A percentile compares a stretch with the other conserved stretches of the same genome.
Conservation (phyloP, 2,113 vertebrate genomes). For the Cromileptes altivelis region DNA sequence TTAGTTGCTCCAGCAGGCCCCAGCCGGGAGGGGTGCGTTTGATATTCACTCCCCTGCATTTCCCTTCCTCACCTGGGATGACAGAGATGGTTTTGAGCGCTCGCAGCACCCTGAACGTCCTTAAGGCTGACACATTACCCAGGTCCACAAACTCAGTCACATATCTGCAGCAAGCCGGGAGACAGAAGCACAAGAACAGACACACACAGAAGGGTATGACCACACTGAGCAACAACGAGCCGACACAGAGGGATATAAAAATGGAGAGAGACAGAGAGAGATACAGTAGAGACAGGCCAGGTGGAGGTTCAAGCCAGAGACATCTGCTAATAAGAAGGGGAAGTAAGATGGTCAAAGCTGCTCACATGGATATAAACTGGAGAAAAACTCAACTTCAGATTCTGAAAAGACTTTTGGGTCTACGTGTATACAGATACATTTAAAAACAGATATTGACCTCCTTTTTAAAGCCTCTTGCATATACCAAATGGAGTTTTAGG, state of each 20-base stretch:
- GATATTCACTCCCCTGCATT: slow-evolving; percentile 23
- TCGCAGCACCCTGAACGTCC: slow-evolving; percentile 99
- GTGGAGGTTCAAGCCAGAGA: slow-evolving; percentile 21
- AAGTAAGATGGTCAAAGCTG: slow-evolving; percentile 32
- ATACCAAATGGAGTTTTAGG: too few species aligned
- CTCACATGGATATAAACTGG: slow-evolving; percentile 3
- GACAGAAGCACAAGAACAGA: slow-evolving; percentile 84
- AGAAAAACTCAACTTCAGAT: background rate
- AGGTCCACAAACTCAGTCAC: slow-evolving; percentile 99
- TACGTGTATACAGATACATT: too few species aligned
- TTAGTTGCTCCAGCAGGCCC: slow-evolving; percentile 30
- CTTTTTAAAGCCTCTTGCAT: too few species aligned
- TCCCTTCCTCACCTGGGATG: slow-evolving; percentile 95
- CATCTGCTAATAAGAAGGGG: background rate
- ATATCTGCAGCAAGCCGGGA: slow-evolving; percentile 93
- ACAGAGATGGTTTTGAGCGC: slow-evolving; percentile 99
- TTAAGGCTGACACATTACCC: slow-evolving; percentile 99
- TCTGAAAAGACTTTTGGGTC: background rate
- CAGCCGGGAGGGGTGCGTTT: slow-evolving; percentile 11
- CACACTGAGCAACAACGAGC: slow-evolving; percentile 85
- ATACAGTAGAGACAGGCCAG: slow-evolving; percentile 32
- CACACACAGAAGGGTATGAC: slow-evolving; percentile 87
- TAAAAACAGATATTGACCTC: too few species aligned
- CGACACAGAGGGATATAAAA: slow-evolving; percentile 49
- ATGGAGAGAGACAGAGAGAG: slow-evolving; percentile 39